Evolutionary conservation across 92 coral and sea anemone species (phyloP).

Genomic region (Parazoanthus darwini): DNA sequence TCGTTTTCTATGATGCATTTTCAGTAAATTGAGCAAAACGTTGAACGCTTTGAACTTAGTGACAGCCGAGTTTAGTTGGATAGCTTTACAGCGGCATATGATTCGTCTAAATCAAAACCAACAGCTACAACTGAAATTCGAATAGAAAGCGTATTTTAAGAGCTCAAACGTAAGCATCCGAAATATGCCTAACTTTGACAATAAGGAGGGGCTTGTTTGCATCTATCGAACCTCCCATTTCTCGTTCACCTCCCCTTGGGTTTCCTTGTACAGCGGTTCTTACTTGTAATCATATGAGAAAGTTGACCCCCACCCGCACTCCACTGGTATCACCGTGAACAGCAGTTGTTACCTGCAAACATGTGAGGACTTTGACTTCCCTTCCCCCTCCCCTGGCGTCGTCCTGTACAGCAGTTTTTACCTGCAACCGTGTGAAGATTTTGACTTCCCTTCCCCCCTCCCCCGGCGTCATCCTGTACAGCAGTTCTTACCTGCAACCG

Average conservation of each 20-base stretch:
- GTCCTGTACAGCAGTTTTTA: neutral
- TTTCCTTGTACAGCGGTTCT: neutral
- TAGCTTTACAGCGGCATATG: no score
- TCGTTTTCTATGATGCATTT: no score
- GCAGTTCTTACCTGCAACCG: conserved; percentile 66
- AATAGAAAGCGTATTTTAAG: no score
- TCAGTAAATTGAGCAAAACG: no score
- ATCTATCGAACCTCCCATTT: no score
- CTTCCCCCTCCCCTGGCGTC: neutral
- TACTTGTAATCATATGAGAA: conserved; percentile 72
- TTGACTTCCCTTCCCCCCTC: neutral
- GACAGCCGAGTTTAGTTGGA: no score
- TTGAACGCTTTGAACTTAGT: no score
- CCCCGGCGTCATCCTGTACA: neutral
- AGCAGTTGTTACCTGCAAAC: conserved; percentile 58
- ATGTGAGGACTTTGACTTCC: conserved; percentile 34
- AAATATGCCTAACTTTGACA: no score
- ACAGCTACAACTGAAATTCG: no score
- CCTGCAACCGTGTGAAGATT: conserved; percentile 74
- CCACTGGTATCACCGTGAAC: neutral
- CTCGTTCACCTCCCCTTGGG: neutral
- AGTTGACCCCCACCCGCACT: conserved; percentile 17
- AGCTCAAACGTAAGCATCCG: no score
- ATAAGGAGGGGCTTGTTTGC: no score
- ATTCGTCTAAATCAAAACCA: no score